Conservation (phyloP, 1,140 invertebrate species). For the Anthonomus grandis region DNA sequence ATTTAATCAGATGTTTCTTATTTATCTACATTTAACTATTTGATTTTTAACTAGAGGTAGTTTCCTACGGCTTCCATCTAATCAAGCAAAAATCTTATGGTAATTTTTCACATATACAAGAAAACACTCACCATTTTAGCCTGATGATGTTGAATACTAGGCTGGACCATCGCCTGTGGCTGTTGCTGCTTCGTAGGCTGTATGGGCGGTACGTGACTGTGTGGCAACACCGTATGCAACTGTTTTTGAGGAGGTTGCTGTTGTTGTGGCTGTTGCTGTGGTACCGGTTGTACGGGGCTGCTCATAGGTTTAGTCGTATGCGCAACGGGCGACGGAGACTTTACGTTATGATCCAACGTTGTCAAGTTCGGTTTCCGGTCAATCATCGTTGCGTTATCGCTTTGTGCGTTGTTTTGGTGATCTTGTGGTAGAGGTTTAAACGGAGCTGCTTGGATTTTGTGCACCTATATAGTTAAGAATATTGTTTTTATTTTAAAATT, state of each 20-base stretch:
- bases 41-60: too few species aligned
- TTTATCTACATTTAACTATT: too few species aligned
- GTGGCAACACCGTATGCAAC: slow-evolving; percentile 34
- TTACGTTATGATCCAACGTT: slow-evolving; percentile 19
- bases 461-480: slow-evolving; percentile 8
- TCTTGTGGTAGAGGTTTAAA: slow-evolving; percentile 32
- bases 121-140: slow-evolving; percentile 19
- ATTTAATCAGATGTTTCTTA: too few species aligned
- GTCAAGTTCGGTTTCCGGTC: slow-evolving; percentile 10
- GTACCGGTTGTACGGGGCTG: slow-evolving; percentile 21
- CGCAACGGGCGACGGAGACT: slow-evolving; percentile 14
- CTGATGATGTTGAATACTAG: slow-evolving; percentile 29
- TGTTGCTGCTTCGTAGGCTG: slow-evolving; percentile 28
- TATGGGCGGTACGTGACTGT: slow-evolving; percentile 33
- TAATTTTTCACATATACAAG: too few species aligned
- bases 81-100: too few species aligned
- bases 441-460: slow-evolving; percentile 27
- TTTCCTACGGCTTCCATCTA: too few species aligned
- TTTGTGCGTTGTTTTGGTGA: slow-evolving; percentile 10
- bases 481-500: too few species aligned
- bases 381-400: slow-evolving; percentile 9
- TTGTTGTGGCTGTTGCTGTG: slow-evolving; percentile 20
- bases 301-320: slow-evolving; percentile 29
- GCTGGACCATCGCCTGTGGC: slow-evolving; percentile 35
- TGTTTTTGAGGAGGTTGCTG: slow-evolving; percentile 33